Conservation (phyloP, 1,140 invertebrate genomes). For the Drosophila mojavensis region DNA sequence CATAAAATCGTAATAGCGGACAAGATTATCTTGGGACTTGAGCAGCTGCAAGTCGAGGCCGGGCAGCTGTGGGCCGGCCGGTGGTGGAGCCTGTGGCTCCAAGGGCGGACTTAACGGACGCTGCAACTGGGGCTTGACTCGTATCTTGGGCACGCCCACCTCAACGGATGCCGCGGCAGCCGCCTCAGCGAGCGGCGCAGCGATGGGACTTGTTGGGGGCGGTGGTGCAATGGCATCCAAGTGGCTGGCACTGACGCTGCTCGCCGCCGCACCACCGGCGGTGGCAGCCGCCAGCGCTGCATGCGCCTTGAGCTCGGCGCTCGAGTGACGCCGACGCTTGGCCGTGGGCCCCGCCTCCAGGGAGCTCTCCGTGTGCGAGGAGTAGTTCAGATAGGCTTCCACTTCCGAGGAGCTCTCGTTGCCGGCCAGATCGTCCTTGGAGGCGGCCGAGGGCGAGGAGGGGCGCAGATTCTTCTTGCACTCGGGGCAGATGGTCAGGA, state of each 20-base stretch:
- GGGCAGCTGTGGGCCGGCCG: neutral
- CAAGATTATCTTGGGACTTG: constrained; percentile 75
- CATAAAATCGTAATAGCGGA: constrained; percentile 81
- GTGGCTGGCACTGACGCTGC: constrained; percentile 48
- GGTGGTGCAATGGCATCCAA: constrained; percentile 39
- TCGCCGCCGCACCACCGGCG: neutral
- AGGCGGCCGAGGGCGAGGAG: constrained; percentile 85
- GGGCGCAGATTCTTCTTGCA: constrained; percentile 94
- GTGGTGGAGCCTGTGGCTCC: constrained; percentile 9
- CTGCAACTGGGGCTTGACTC: constrained; percentile 71
- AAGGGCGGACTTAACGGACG: constrained; percentile 71
- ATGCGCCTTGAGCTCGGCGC: constrained; percentile 62
- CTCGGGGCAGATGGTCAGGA: constrained; percentile 96
- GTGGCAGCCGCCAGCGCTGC: constrained; percentile 9
- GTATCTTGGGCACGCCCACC: constrained; percentile 72
- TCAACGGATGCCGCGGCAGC: constrained; percentile 27
- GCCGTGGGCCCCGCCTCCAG: constrained; percentile 71
- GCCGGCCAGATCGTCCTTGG: constrained; percentile 64
- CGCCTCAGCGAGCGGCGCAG: constrained; percentile 9
- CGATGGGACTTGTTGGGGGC: constrained; percentile 15
- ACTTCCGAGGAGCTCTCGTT: constrained; percentile 83
- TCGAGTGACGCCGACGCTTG: constrained; percentile 72
- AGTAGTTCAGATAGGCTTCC: constrained; percentile 75
- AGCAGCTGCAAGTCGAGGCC: constrained; percentile 65
- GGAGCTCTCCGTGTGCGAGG: constrained; percentile 81